Evolutionary conservation across 1,140 invertebrate genomes (phyloP).

Genomic region (Trialeurodes vaporariorum): DNA sequence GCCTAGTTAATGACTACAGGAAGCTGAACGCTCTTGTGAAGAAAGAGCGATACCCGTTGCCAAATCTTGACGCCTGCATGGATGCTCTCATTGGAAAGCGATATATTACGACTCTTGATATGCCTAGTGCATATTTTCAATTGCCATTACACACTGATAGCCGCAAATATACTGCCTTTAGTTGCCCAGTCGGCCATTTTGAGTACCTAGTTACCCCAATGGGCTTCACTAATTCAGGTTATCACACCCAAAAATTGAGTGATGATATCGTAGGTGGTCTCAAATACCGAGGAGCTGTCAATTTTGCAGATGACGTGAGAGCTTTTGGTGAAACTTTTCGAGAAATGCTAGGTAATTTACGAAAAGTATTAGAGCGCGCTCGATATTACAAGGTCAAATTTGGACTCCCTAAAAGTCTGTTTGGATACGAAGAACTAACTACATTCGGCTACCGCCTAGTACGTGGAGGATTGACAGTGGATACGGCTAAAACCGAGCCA

Average conservation of each 20-base stretch:
- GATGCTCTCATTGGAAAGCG: not conserved
- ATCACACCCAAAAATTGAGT: not conserved
- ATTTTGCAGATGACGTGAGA: not conserved
- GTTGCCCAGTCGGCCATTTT: not conserved
- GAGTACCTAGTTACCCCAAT: not conserved
- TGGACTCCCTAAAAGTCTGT: not conserved
- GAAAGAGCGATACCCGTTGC: not conserved
- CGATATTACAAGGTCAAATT: not conserved
- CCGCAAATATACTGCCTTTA: not conserved
- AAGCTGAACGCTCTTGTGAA: not conserved
- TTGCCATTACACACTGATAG: not conserved
- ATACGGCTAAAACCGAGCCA: not conserved
- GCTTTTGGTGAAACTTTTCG: not conserved
- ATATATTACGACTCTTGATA: not conserved
- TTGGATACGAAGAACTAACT: not conserved
- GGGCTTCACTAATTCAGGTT: not conserved
- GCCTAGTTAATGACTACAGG: not conserved
- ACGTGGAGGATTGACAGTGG: not conserved
- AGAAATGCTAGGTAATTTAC: not conserved
- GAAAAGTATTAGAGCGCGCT: not conserved
- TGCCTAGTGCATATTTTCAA: not conserved
- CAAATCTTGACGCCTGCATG: not conserved
- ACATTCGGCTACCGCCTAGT: not conserved
- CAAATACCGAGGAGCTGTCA: not conserved
- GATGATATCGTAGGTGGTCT: not conserved